phyloP scores from a whole-genome alignment of 2,888 invertebrate species.

The Amblyjoppa fuscipennis region DNA sequence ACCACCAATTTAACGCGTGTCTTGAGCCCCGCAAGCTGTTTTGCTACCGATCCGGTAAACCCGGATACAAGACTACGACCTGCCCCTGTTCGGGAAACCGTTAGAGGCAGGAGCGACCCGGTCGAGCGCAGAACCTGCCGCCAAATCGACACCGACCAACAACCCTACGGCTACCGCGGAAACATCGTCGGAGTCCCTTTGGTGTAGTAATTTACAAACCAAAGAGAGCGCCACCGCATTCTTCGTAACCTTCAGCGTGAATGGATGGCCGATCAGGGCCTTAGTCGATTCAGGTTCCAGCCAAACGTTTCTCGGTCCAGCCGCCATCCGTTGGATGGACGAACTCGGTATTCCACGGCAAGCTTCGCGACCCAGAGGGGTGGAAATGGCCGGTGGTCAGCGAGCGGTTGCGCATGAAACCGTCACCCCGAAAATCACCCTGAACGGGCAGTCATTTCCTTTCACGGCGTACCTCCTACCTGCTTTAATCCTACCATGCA shows the following conservation, averaged over 20 bases:
- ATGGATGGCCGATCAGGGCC: too few relatives aligned
- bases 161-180: background rate
- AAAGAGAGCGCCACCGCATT: constrained; percentile 12
- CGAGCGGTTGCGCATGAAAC: too few relatives aligned
- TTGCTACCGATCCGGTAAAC: too few relatives aligned
- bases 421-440: too few relatives aligned
- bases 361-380: background rate
- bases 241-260: constrained; percentile 14
- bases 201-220: background rate
- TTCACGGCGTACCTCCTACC: too few relatives aligned
- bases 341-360: background rate
- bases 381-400: too few relatives aligned
- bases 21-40: too few relatives aligned
- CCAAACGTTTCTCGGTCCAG: background rate
- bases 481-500: too few relatives aligned
- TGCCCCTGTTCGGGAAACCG: background rate
- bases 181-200: background rate
- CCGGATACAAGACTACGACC: too few relatives aligned
- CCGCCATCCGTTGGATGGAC: constrained; percentile 13
- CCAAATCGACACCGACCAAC: background rate
- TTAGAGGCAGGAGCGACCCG: background rate
- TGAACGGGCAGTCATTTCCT: too few relatives aligned
- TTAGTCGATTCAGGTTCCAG: too few relatives aligned
- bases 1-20: too few relatives aligned
- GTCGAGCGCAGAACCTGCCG: background rate